Evolutionary conservation across 1,140 invertebrate species (phyloP).

Genomic region (Ericerus pela): DNA sequence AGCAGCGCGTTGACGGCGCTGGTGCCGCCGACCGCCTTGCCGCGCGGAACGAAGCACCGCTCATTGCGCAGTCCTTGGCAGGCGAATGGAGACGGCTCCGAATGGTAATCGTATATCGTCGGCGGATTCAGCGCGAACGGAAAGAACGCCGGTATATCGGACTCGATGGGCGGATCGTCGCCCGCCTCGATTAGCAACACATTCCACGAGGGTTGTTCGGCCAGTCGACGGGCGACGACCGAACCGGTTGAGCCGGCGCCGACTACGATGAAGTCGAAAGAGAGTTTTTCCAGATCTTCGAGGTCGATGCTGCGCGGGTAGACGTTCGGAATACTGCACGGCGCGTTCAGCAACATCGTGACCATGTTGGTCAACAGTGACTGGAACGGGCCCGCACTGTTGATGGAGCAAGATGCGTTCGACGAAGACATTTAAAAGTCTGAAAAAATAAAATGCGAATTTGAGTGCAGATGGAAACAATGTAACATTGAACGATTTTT

Average conservation of each 20-base stretch:
- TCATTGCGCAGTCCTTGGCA: conserved; percentile 28
- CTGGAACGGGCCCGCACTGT: neutral
- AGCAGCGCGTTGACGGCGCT: conserved; percentile 82
- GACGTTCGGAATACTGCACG: neutral
- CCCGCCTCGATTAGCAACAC: conserved; percentile 60
- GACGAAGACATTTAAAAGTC: too few species aligned
- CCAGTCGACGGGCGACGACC: conserved; percentile 38
- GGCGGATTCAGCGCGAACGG: conserved; percentile 36
- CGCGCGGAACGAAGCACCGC: conserved; percentile 50
- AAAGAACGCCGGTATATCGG: conserved; percentile 46
- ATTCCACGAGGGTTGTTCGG: conserved; percentile 28
- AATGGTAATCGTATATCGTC: conserved; percentile 42
- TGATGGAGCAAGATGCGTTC: neutral
- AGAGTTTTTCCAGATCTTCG: neutral
- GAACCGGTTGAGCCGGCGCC: conserved; percentile 38
- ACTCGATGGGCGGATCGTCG: conserved; percentile 50
- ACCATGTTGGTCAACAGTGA: neutral
- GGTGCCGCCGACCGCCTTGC: conserved; percentile 66
- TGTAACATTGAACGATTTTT: too few species aligned
- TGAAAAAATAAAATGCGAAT: too few species aligned
- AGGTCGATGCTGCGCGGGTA: neutral
- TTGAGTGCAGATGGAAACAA: too few species aligned
- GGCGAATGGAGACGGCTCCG: conserved; percentile 35
- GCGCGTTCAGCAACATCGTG: neutral
- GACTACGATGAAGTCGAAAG: conserved; percentile 13